Conservation (phyloP, 2,888 invertebrate genomes). For the Xestobium rufovillosum region DNA sequence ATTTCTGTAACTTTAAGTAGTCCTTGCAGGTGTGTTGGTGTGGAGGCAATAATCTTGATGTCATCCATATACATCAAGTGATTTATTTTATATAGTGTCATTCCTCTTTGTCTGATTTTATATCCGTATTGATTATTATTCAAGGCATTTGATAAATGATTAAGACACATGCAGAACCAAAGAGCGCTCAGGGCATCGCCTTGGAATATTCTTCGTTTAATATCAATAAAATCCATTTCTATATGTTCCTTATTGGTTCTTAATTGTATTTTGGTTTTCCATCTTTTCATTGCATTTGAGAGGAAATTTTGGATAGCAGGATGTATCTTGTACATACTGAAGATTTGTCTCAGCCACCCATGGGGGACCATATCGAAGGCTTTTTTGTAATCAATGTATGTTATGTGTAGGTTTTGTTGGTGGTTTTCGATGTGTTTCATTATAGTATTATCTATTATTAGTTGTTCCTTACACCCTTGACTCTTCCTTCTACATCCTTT, state of each 20-base stretch:
- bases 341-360: neutral
- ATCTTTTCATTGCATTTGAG: neutral
- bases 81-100: conserved; percentile 1
- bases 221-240: neutral
- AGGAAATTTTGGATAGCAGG: conserved; percentile 1
- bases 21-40: neutral
- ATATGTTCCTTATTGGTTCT: too few species aligned
- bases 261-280: conserved; percentile 1
- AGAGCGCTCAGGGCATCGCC: neutral
- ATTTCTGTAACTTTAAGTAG: conserved; percentile 1
- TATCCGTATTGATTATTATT: neutral
- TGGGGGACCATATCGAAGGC: too few species aligned
- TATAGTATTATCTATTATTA: conserved; percentile 2
- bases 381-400: conserved; percentile 1
- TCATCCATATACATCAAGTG: conserved; percentile 1
- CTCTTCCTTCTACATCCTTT: neutral
- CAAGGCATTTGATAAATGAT: neutral
- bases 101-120: neutral
- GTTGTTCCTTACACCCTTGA: conserved; percentile 2
- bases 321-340: neutral
- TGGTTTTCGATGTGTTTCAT: neutral
- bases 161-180: conserved; percentile 2
- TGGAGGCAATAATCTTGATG: neutral
- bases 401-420: neutral
- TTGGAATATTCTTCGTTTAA: conserved; percentile 1